Base-by-base conservation (phyloP, 2,113 vertebrate species). In the Cyanoliseus patagonus region DNA sequence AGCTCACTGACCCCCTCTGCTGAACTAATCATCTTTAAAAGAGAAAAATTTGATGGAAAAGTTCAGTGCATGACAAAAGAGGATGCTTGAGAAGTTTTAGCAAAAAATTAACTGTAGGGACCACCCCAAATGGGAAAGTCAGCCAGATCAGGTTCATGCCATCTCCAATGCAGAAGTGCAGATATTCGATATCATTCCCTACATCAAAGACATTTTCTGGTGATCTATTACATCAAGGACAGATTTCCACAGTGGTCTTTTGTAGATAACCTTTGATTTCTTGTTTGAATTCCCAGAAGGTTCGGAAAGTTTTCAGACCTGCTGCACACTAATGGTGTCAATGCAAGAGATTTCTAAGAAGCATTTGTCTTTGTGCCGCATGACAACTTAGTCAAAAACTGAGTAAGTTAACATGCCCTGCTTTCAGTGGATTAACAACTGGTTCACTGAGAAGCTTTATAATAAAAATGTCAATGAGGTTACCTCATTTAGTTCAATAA, bases 401-500 rank as follows among this genome's bases (percentile, higher is more conserved):
- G 69, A 1, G 0, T 16, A 83, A 64, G 18, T 37, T 53, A 46
- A 37, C 1, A 2, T 13, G 16, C 3, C 30, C 17, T 86, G 20
- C 46, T 30, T 61, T 55, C 57, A 64, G 22, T 46, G 25, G 19
- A 51, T 92, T 68, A 76, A 85, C 69, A 51, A 46, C 11, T 51
- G 25, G 7, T 79, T 73, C 27, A 39, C 13, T 16, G n/a, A 76
- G 30, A 51, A 72, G n/a, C 15, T 73, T 46, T 10, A 27, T 68
- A 20, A 30, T 14, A 78, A 70, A 87, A 77, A 57, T 22, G 0
- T 28, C 73, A 28, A 14, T 47, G 13, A 8, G 3, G 2, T 62
- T 27, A 61, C 10, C 13, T 49, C 18, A 39, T 79, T 72, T 82
- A 63, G 31, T 41, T 79, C 47, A 88, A 64, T 61, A 61, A 41